Conservation (phyloP, 2,888 invertebrate genomes). For the Agrotis clavis region DNA sequence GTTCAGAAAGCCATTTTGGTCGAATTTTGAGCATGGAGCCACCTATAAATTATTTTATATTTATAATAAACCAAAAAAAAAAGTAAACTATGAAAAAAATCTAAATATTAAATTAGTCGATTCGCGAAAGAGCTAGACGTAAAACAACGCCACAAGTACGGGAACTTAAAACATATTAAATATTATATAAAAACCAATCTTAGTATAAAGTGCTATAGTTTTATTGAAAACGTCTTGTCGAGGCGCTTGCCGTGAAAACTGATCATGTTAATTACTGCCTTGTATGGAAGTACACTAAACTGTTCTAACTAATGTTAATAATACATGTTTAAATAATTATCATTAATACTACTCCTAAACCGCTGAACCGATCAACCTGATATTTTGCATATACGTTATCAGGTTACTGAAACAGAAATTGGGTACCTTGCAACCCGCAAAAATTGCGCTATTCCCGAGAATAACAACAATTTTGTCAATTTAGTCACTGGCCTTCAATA, state of each 20-base stretch:
- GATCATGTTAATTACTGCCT: slow-evolving; percentile 40
- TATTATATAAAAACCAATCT: slow-evolving; percentile 23
- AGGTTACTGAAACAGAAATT: neutral
- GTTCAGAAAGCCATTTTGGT: too few relatives aligned
- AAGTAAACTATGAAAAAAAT: too few relatives aligned
- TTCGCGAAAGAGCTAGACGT: neutral
- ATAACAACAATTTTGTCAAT: neutral
- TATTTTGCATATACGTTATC: too few relatives aligned
- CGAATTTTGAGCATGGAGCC: too few relatives aligned
- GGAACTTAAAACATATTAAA: slow-evolving; percentile 21
- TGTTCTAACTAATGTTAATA: too few relatives aligned
- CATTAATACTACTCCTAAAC: too few relatives aligned
- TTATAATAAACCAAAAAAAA: too few relatives aligned
- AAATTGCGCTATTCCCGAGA: neutral
- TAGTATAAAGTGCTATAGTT: slow-evolving; percentile 34
- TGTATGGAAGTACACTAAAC: slow-evolving; percentile 43
- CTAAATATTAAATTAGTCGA: too few relatives aligned
- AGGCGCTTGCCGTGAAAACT: slow-evolving; percentile 10
- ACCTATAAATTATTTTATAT: too few relatives aligned
- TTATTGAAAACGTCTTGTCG: slow-evolving; percentile 6
- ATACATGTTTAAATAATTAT: too few relatives aligned
- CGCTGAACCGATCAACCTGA: too few relatives aligned
- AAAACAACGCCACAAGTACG: slow-evolving; percentile 34
- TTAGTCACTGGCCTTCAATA: neutral
- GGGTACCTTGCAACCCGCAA: too few relatives aligned